Base-by-base conservation (phyloP, 1,140 invertebrate genomes). In the Psilanteris sp. region DNA sequence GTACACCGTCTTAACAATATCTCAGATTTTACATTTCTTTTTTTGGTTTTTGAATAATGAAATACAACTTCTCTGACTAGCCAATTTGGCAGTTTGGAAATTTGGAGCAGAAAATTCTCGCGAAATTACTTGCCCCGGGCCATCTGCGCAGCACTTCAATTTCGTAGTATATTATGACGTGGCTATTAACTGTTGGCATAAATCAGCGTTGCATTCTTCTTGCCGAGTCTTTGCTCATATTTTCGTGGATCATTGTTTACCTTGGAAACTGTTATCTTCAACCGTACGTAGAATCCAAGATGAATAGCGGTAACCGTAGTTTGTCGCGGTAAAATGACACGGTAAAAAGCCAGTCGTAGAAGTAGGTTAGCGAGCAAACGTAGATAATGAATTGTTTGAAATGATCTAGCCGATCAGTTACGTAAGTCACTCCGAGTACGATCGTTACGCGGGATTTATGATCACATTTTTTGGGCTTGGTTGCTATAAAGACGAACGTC, bases 391-490 rank as follows among this genome's bases (percentile, higher is more conserved):
- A 67, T 72, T 72, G 67, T 62, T 54, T 18, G 32, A 8, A 68
- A 31, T 32, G 72, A 68, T 76, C 64, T 64, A 54, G 37, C 46
- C 66, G 44, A 66, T 71, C 64, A 20, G 46, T 77, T 77, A 77
- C 59, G 55, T 71, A 71, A 77, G 50, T 31, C 26, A 46, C n/a
- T 26, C 39, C 8, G 18, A 26, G 46, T 48, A 27, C 31, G 37
- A 70, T 76, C 74, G 68, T 77, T 77, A 77, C 57, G 44, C 32
- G 44, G 48, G 62, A 72, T 77, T 72, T 77, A 77, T 46, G 74
- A 48, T 67, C 61, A 34, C 39, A 77, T 72, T 71, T 77, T 77
- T 77, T 72, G 74, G 74, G 74, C 66, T 72, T 54, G 67, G 75
- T 41, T 48, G 43, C 46, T 34, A 48, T 61, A 77, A 71, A 67